phyloP scores from a whole-genome alignment of 1,140 invertebrate genomes.

The Drosophila trapezifrons region DNA sequence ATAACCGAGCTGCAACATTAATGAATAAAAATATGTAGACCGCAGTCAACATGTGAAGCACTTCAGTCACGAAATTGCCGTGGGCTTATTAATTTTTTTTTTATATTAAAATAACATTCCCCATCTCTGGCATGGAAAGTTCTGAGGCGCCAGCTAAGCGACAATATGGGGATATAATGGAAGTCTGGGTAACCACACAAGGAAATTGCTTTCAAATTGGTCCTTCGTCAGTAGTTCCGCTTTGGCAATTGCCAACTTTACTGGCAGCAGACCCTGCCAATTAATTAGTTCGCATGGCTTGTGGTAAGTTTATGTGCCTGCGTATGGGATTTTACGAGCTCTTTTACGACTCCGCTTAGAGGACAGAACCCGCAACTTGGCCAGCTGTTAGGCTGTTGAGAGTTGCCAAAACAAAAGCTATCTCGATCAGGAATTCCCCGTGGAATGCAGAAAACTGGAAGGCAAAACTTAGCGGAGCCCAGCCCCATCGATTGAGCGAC shows the following conservation, averaged over 20 bases:
- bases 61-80: neutral
- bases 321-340: slow-evolving; percentile 33
- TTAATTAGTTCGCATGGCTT: slow-evolving; percentile 31
- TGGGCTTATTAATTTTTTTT: neutral
- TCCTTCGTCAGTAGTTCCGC: slow-evolving; percentile 22
- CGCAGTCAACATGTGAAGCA: neutral
- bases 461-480: slow-evolving; percentile 4
- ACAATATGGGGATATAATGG: neutral
- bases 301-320: slow-evolving; percentile 30
- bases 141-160: neutral
- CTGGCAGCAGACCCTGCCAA: slow-evolving; percentile 4
- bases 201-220: slow-evolving; percentile 33
- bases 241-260: slow-evolving; percentile 24
- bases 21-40: neutral
- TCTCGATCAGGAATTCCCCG: slow-evolving; percentile 57
- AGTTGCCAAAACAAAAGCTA: slow-evolving; percentile 31
- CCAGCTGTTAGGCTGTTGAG: slow-evolving; percentile 17
- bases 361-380: slow-evolving; percentile 6
- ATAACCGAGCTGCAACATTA: neutral
- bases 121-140: neutral
- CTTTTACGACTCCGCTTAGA: slow-evolving; percentile 37
- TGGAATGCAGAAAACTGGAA: slow-evolving; percentile 51
- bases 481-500: slow-evolving; percentile 15
- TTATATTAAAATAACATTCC: neutral
- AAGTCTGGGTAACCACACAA: slow-evolving; percentile 10